Evolutionary conservation across 2,888 invertebrate genomes (phyloP).

Genomic region (Ophion slaviceki): DNA sequence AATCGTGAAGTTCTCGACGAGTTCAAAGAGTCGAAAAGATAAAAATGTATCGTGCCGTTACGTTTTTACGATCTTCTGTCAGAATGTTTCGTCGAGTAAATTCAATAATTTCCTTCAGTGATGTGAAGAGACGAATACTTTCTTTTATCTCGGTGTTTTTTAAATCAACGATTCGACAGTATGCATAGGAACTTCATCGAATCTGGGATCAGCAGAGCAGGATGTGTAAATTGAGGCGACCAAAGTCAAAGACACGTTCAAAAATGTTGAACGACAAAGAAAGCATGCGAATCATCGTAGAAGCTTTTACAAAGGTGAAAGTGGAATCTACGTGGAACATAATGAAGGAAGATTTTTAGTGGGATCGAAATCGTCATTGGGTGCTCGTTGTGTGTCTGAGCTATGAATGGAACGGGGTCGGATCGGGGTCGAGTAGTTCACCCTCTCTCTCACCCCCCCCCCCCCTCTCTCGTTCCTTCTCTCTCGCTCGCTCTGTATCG

Average conservation of each 20-base stretch:
- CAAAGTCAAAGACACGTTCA: background rate
- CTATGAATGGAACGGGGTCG: slow-evolving; percentile 62
- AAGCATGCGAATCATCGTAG: background rate
- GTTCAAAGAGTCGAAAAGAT: background rate
- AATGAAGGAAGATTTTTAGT: slow-evolving; percentile 41
- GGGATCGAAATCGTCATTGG: slow-evolving; percentile 57
- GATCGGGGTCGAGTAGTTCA: slow-evolving; percentile 59
- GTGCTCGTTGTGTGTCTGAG: slow-evolving; percentile 52
- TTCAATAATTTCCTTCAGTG: background rate
- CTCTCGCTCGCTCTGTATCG: slow-evolving; percentile 19
- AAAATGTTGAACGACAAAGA: slow-evolving; percentile 4
- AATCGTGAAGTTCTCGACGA: background rate
- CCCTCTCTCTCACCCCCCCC: slow-evolving; percentile 29
- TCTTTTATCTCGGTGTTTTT: background rate
- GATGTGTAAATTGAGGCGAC: background rate
- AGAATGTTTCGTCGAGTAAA: too few relatives aligned
- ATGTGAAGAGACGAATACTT: background rate
- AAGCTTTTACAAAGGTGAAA: slow-evolving; percentile 33
- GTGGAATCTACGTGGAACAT: slow-evolving; percentile 19
- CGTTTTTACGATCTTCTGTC: background rate
- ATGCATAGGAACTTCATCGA: background rate
- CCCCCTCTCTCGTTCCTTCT: slow-evolving; percentile 24
- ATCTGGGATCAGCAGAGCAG: background rate
- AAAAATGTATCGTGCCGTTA: background rate
- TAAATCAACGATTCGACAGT: background rate